Conservation (phyloP, 2,888 invertebrate genomes). For the Pimpla rufipes region DNA sequence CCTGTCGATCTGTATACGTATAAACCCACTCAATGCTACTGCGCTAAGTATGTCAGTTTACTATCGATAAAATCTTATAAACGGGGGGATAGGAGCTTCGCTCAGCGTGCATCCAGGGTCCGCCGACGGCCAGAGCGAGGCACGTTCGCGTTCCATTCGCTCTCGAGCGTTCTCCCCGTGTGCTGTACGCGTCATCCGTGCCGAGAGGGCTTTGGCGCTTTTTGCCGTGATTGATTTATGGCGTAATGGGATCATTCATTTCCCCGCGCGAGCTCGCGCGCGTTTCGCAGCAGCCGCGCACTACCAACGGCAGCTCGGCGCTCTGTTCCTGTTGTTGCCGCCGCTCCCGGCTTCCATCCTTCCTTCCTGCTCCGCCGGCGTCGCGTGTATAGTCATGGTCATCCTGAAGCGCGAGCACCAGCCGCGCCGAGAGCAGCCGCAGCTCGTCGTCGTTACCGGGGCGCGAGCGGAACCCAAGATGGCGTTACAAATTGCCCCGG, state of each 20-base stretch:
- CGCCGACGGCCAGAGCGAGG: constrained; percentile 54
- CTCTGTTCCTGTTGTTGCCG: constrained; percentile 58
- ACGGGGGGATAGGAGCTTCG: constrained; percentile 33
- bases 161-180: constrained; percentile 56
- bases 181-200: constrained; percentile 66
- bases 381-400: constrained; percentile 44
- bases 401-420: constrained; percentile 43
- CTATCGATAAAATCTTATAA: constrained; percentile 47
- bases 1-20: constrained; percentile 47
- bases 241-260: constrained; percentile 80
- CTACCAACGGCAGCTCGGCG: constrained; percentile 53
- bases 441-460: constrained; percentile 63
- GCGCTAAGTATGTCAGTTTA: constrained; percentile 10
- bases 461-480: constrained; percentile 73
- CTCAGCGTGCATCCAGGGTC: constrained; percentile 17
- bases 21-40: constrained; percentile 20
- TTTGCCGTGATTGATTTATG: constrained; percentile 82
- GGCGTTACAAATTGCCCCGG: constrained; percentile 80
- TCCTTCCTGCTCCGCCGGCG: constrained; percentile 63
- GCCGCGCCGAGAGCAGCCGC: constrained; percentile 36
- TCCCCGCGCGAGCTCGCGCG: constrained; percentile 65
- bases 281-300: constrained; percentile 61
- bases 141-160: constrained; percentile 62
- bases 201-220: constrained; percentile 73
- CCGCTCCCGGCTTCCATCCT: constrained; percentile 68